Evolutionary conservation across 2,797 vertebrate species (phyloP).

Genomic region (Chrosomus eos): DNA sequence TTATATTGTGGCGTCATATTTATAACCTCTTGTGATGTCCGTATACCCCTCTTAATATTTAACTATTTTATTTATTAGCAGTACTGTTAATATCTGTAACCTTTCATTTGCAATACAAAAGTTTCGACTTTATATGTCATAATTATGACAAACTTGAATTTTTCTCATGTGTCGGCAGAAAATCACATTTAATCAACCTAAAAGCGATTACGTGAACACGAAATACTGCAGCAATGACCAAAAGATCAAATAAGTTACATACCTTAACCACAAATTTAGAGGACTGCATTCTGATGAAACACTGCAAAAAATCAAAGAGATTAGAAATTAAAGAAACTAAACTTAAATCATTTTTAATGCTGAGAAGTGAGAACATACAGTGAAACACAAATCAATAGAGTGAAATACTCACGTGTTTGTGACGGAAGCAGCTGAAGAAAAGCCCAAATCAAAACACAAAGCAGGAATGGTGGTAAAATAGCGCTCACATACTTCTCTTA

Average conservation of each 20-base stretch:
- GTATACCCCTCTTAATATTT: too few species aligned
- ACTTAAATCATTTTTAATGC: not conserved
- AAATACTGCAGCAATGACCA: not conserved
- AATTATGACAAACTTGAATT: not conserved
- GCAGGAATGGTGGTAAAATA: not conserved
- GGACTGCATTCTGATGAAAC: conserved; percentile 75
- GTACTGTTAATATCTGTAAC: too few species aligned
- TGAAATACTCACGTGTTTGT: conserved; percentile 9
- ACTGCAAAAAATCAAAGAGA: not conserved
- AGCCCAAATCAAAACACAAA: not conserved
- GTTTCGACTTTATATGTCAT: not conserved
- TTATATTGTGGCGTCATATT: too few species aligned
- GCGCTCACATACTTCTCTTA: too few species aligned
- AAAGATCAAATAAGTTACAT: conserved; percentile 61
- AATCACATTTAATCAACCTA: not conserved
- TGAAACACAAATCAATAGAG: not conserved
- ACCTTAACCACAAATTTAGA: conserved; percentile 91
- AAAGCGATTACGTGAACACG: not conserved
- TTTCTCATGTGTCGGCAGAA: too few species aligned
- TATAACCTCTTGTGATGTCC: too few species aligned
- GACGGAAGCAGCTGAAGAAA: not conserved
- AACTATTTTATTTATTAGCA: too few species aligned
- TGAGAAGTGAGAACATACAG: not conserved
- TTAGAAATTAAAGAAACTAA: too few species aligned
- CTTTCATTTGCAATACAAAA: too few species aligned